A percentile compares a stretch with the other conserved stretches of the same genome.
Conservation (phyloP, 2,113 vertebrate genomes). For the rabbit (Oryctolagus cuniculus) region mOryCun1.1 NC_091445.1:93939001-93939500, state of each 20-base stretch:
- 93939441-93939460: fast-evolving
- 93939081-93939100: fast-evolving
- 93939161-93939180: neutral
- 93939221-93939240: neutral
- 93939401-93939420: fast-evolving
- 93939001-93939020: fast-evolving
- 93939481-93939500: neutral
- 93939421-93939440: neutral
- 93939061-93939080: fast-evolving
- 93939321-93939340: neutral
- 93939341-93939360: too few species aligned
- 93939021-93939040: neutral
- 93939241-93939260: neutral
- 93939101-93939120: fast-evolving
- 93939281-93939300: neutral
- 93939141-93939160: neutral
- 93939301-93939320: neutral
- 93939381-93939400: fast-evolving
- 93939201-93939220: neutral
- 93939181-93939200: neutral
- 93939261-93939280: neutral
- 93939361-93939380: neutral
- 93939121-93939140: fast-evolving
- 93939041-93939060: neutral
- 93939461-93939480: too few species aligned